phyloP scores from a whole-genome alignment of 2,888 invertebrate genomes.

The Coleophora deauratella region DNA sequence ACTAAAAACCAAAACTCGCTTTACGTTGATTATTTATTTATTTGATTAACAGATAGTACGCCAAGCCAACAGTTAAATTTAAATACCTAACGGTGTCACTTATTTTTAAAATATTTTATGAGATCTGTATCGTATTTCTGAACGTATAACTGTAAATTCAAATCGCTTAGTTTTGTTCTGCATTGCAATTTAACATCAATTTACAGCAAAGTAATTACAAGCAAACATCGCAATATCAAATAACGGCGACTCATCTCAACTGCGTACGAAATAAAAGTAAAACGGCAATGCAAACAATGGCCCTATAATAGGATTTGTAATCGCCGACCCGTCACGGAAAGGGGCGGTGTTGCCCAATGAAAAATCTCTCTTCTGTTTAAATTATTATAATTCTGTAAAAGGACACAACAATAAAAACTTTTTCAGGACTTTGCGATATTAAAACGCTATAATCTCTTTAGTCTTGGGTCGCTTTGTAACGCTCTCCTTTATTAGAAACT shows the following conservation, averaged over 20 bases:
- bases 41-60: no score
- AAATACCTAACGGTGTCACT: no score
- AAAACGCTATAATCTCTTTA: conserved; percentile 62
- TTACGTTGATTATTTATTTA: no score
- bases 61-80: no score
- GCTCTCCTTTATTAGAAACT: conserved; percentile 54
- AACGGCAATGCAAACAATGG: conserved; percentile 48
- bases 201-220: conserved; percentile 43
- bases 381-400: conserved; percentile 52
- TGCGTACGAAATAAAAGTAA: conserved; percentile 50
- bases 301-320: conserved; percentile 56
- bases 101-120: no score
- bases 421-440: conserved; percentile 52
- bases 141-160: no score
- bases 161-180: no score
- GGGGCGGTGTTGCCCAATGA: conserved; percentile 54
- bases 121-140: no score
- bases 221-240: conserved; percentile 47
- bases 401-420: conserved; percentile 63
- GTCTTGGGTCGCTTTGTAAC: conserved; percentile 37
- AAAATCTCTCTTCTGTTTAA: conserved; percentile 52
- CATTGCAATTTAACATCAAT: no score
- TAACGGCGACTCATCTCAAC: conserved; percentile 54
- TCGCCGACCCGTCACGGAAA: conserved; percentile 40
- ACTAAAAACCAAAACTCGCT: no score